Conservation (phyloP, 2,113 vertebrate genomes). For the Gallinago paraguaiae region DNA sequence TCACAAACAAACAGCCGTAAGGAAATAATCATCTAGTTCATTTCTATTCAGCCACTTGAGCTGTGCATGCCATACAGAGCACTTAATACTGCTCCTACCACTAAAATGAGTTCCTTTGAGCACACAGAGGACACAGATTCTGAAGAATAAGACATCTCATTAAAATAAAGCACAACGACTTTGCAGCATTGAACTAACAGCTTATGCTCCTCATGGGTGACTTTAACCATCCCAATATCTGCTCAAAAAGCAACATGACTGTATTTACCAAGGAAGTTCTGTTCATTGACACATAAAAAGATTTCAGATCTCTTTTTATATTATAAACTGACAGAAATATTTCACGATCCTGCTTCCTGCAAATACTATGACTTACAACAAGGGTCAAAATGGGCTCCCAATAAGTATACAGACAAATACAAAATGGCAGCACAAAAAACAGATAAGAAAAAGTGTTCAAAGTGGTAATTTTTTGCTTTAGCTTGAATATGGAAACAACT, state of each 20-base stretch:
- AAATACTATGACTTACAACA: neutral
- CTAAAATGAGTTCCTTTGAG: neutral
- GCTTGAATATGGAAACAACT: neutral
- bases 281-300: neutral
- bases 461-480: neutral
- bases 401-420: neutral
- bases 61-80: neutral
- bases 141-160: neutral
- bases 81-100: neutral
- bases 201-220: too few species aligned
- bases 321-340: neutral
- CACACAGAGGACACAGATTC: neutral
- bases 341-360: neutral
- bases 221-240: neutral
- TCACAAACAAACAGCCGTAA: neutral
- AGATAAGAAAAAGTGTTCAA: neutral
- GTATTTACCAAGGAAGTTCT: neutral
- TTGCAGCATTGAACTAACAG: neutral
- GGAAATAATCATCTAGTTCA: neutral
- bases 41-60: neutral
- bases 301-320: neutral
- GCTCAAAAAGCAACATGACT: neutral
- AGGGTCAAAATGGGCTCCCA: neutral
- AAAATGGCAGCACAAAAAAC: neutral
- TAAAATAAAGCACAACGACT: neutral